phyloP scores from a whole-genome alignment of 2,888 invertebrate species.

The Volucella bombylans region DNA sequence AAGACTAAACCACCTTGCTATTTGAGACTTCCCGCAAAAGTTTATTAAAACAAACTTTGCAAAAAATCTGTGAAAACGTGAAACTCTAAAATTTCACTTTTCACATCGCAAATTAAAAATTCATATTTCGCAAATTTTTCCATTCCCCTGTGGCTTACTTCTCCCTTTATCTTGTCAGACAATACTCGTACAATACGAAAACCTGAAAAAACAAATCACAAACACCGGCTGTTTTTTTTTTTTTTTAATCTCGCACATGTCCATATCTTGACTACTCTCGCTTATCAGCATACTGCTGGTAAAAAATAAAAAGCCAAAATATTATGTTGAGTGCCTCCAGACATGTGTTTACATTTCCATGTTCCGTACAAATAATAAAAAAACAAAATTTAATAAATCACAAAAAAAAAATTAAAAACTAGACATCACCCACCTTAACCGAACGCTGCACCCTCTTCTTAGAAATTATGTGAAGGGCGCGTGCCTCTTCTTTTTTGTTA shows the following conservation, averaged over 20 bases:
- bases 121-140: too few relatives aligned
- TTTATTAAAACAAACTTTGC: too few relatives aligned
- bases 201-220: background rate
- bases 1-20: too few relatives aligned
- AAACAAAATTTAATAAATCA: constrained; percentile 8
- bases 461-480: constrained; percentile 38
- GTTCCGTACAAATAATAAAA: constrained; percentile 25
- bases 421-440: constrained; percentile 18
- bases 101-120: too few relatives aligned
- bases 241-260: constrained; percentile 38
- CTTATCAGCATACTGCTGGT: constrained; percentile 48
- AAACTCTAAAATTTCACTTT: too few relatives aligned
- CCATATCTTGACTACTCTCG: constrained; percentile 50
- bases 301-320: constrained; percentile 21
- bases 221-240: constrained; percentile 20
- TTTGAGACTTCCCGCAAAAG: too few relatives aligned
- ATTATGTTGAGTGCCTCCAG: constrained; percentile 15
- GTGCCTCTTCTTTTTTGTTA: constrained; percentile 44
- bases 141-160: too few relatives aligned
- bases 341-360: constrained; percentile 47
- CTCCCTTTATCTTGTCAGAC: too few relatives aligned
- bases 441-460: constrained; percentile 47
- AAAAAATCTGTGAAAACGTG: too few relatives aligned
- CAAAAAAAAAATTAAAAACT: constrained; percentile 30
- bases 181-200: background rate